A percentile compares a stretch with the other conserved stretches of the same genome.
Evolutionary conservation across 2,888 invertebrate genomes (phyloP).

Genomic region (Cerastoderma edule): DNA sequence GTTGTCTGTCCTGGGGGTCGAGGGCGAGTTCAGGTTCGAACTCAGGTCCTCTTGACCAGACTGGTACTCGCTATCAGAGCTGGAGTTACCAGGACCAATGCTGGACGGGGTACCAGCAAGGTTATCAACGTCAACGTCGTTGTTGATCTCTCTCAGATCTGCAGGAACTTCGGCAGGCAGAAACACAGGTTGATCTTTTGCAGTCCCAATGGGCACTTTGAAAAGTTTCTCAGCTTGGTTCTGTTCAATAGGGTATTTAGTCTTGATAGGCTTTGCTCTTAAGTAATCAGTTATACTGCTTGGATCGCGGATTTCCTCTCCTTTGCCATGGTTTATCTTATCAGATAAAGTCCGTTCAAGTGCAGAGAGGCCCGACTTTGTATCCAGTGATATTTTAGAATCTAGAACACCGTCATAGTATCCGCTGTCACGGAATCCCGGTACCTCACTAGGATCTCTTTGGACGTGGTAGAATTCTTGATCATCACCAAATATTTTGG

Average conservation of each 20-base stretch:
- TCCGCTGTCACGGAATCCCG: slow-evolving; percentile 59
- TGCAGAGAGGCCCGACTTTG: slow-evolving; percentile 14
- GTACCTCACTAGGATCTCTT: slow-evolving; percentile 30
- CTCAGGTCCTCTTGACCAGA: slow-evolving; percentile 57
- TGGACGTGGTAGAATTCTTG: slow-evolving; percentile 56
- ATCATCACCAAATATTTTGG: slow-evolving; percentile 58
- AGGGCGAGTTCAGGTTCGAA: slow-evolving; percentile 43
- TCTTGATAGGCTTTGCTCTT: too few species aligned
- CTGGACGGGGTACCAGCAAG: slow-evolving; percentile 37
- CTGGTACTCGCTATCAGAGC: slow-evolving; percentile 59
- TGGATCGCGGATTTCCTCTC: not conserved
- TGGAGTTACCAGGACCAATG: slow-evolving; percentile 28
- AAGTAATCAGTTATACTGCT: too few species aligned
- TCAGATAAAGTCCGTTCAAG: not conserved
- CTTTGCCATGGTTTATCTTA: not conserved
- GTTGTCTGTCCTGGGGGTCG: not conserved
- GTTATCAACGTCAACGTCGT: not conserved
- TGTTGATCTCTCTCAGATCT: not conserved
- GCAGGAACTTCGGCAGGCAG: not conserved
- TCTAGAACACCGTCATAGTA: slow-evolving; percentile 54
- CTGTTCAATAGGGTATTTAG: not conserved
- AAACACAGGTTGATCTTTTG: not conserved
- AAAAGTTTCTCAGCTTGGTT: not conserved
- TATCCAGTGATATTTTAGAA: slow-evolving; percentile 20
- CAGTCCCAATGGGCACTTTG: not conserved